Base-by-base conservation (phyloP, 2,797 vertebrate species). In the Spondyliosoma cantharus region DNA sequence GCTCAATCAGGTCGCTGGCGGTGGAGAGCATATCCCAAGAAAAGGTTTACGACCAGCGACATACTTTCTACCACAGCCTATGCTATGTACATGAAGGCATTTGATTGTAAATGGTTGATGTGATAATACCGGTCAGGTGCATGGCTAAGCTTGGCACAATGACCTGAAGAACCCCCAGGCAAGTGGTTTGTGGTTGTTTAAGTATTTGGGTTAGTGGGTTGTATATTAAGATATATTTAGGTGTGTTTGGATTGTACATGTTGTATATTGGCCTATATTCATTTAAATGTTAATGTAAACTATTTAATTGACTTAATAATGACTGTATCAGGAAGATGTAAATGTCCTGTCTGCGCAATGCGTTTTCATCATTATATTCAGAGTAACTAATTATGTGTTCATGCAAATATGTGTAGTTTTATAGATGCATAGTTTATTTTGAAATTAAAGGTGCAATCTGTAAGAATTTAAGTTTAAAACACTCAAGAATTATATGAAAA, bases 21-120 rank as follows among this genome's bases (percentile, higher is more conserved):
- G 27, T 0, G n/a, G 29, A 61, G 20, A 52, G 50, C 63, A 42
- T 46, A 58, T 80, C 63, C 11, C 32, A 76, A 67, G 68, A 73
- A 56, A 60, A 37, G 45, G 53, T 91, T 92, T 85, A 90, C 24
- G 52, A 81, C 20, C 73, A 64, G 86, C 0, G 1, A 67, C 54
- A 76, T 80, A 59, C 52, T 59, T 76, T 84, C 83, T 82, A 37
- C 74, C 82, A 82, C 19, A 61, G 68, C 54, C 17, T 16, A 0
- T 42, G 65, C n/a, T 59, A 29, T 62, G 25, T 53, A 68, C 49
- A 66, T 74, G 11, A 22, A 69, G 62, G n/a, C 42, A 50, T 71
- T 64, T 73, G 54, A 53, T 78, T 53, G 61, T 50, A 49, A 78
- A 82, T 42, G 15, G 45, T 43, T 53, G 63, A 80, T 32, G 61